These are phyloP conservation scores for Myxocyprinus asiaticus DNA, from an alignment of 2,113 vertebrate species.

Conservation along the genomic window DNA sequence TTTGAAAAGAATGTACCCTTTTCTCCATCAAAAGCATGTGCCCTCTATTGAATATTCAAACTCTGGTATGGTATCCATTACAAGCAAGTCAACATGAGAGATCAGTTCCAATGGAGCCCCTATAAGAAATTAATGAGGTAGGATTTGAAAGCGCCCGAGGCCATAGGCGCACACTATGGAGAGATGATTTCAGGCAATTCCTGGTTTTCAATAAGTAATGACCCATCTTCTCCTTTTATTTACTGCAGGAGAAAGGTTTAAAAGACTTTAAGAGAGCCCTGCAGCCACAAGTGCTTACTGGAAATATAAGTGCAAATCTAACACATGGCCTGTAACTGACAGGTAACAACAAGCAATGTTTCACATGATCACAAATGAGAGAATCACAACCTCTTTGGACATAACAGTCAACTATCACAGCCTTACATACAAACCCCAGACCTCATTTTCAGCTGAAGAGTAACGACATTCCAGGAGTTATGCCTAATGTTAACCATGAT, in stretches of 20 bases:
- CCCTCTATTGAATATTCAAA: slow-evolving; percentile 30
- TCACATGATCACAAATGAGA: neutral
- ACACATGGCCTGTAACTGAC: neutral
- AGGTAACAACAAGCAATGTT: neutral
- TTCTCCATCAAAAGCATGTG: neutral
- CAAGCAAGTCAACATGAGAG: slow-evolving; percentile 61
- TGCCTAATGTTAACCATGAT: too few relatives aligned
- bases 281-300: neutral
- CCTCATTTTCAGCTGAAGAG: too few relatives aligned
- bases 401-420: neutral
- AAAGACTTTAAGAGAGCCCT: slow-evolving; percentile 20
- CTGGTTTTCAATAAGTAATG: slow-evolving; percentile 55
- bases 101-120: slow-evolving; percentile 71
- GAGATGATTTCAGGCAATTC: slow-evolving; percentile 67
- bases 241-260: slow-evolving; percentile 8
- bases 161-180: slow-evolving; percentile 60
- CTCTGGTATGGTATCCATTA: slow-evolving; percentile 15
- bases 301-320: slow-evolving; percentile 1
- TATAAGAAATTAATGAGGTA: slow-evolving; percentile 75
- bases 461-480: too few relatives aligned
- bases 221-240: slow-evolving; percentile 38
- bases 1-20: neutral
- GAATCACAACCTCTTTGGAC: neutral
- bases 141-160: slow-evolving; percentile 65
- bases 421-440: too few relatives aligned